Percentiles rank a stretch among this genome's conserved stretches.
Conservation (phyloP, 30 jellyfish, hydroid and myxozoan species). For the Hydractinia echinata region DNA sequence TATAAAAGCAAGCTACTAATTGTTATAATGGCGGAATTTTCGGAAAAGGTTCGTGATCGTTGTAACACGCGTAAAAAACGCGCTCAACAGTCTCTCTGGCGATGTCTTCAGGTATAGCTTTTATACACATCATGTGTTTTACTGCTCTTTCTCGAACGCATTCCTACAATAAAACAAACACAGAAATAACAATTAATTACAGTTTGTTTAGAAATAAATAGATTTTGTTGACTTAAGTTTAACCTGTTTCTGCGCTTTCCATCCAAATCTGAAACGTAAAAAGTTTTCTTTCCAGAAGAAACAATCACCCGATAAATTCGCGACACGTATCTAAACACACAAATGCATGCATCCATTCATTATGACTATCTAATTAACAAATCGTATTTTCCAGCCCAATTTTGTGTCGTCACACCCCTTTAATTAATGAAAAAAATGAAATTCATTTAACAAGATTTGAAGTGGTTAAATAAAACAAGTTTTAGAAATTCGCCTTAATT, state of each 20-base stretch:
- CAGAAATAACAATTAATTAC: no score
- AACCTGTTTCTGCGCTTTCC: constrained; percentile 90
- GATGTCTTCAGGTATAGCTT: constrained; percentile 58
- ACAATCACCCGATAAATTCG: constrained; percentile 95
- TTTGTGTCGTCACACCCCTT: no score
- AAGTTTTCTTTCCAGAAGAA: constrained; percentile 69
- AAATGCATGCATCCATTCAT: background rate
- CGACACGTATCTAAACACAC: constrained; percentile 71
- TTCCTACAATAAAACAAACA: constrained; percentile 24
- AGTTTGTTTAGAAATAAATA: no score
- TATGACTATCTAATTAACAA: no score
- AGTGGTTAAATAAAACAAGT: no score
- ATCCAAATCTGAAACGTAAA: constrained; percentile 68
- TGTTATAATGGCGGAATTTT: constrained; percentile 75
- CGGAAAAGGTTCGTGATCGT: constrained; percentile 88
- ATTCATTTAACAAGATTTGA: no score
- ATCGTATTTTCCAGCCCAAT: no score
- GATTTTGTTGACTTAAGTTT: background rate
- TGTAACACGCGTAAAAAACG: constrained; percentile 84
- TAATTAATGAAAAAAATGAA: no score
- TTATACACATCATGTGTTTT: constrained; percentile 64
- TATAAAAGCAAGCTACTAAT: no score
- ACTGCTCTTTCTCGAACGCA: constrained; percentile 87
- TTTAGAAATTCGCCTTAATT: no score
- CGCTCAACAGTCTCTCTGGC: constrained; percentile 67